Evolutionary conservation across 2,113 vertebrate species (phyloP), one percentile per base, ranked within the genome.

Genomic region (Rhizomys pruinosus): DNA sequence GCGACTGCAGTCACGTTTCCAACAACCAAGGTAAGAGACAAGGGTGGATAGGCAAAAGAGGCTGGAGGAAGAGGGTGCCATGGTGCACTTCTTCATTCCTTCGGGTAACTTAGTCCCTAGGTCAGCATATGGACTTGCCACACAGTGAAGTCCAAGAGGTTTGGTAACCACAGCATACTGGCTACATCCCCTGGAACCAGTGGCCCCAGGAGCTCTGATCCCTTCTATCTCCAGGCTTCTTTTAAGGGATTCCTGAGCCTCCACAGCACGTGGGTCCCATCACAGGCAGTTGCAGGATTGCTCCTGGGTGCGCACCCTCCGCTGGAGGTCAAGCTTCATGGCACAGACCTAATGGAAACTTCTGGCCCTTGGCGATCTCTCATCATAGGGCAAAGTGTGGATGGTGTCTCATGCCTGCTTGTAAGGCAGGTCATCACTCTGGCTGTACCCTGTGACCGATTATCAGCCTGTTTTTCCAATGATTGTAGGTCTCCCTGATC

Each of bases 21-120:
- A 97, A 42, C 96, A 98, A 98, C 94, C 98, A 98, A 97, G 98
- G 98, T 98, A 97, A 92, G 85, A 73, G 77, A 63, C 57, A 1
- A 29, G 61, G 61, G 63, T 7, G 15, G 80, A 69, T 68, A 7
- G 57, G 63, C 73, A 22, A 42, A 34, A 34, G 71, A 55, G 29
- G 61, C 20, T 10, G 86, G 79, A 72, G 89, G 79, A 69, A 87
- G 87, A 25, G 7, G 61, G n/a, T 63, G 84, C 37, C 55, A 7
- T 0, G 66, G 68, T 22, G 78, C 25, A 2, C 13, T 0, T 66
- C 76, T 88, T 39, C 32, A 37, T 39, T 87, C 25, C 57, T 20
- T 87, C 61, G 44, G 87, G 52, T 39, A 96, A 96, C 97, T 96
- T 96, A 27, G 32, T 91, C 76, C 55, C 6, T 37, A 63, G 34